Conservation (phyloP, 2,888 invertebrate genomes). For the Auanema freiburgensis region DNA sequence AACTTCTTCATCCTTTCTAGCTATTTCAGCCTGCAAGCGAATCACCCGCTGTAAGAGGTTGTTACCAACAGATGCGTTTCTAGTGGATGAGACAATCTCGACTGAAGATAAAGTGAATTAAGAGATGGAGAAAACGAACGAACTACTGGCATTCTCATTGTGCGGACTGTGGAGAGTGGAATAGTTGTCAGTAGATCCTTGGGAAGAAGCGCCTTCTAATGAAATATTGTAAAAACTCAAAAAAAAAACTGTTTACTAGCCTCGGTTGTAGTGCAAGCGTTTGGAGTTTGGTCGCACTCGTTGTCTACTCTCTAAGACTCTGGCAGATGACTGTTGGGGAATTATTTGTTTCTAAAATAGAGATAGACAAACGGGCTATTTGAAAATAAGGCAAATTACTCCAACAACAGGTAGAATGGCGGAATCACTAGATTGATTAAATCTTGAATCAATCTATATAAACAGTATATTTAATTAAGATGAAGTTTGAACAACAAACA, state of each 20-base stretch:
- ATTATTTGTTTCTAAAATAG: conserved; percentile 10
- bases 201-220: too few species aligned
- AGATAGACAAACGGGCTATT: background rate
- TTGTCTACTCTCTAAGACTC: background rate
- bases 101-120: background rate
- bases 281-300: too few species aligned
- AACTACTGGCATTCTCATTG: conserved; percentile 12
- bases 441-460: too few species aligned
- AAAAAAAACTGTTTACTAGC: too few species aligned
- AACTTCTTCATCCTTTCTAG: conserved; percentile 45
- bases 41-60: conserved; percentile 49
- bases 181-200: conserved; percentile 12
- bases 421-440: too few species aligned
- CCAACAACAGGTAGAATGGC: conserved; percentile 16
- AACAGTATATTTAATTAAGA: too few species aligned
- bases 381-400: conserved; percentile 1
- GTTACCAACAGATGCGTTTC: conserved; percentile 29
- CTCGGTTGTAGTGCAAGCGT: too few species aligned
- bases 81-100: background rate
- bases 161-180: conserved; percentile 23
- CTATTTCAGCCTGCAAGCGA: conserved; percentile 46
- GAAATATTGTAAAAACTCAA: too few species aligned
- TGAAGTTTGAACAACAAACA: background rate
- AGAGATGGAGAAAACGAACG: background rate
- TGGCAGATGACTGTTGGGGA: conserved; percentile 8